Conservation (phyloP, 2,888 invertebrate species). For the Caradrina clavipalpis region DNA sequence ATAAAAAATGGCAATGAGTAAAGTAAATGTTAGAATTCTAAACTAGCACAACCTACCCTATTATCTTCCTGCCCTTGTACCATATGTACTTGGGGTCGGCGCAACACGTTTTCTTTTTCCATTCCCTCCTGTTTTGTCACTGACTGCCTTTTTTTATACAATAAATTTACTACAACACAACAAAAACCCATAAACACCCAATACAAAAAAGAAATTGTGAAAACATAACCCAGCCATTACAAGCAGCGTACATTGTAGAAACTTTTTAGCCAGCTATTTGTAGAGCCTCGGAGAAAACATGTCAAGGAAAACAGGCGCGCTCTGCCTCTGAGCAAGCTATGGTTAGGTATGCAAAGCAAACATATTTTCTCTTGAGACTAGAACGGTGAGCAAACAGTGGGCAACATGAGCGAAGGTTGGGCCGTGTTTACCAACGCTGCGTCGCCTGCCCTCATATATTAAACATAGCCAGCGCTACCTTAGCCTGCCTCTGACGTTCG, state of each 20-base stretch:
- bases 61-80: no score
- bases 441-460: slow-evolving; percentile 90
- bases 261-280: slow-evolving; percentile 73
- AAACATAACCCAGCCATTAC: slow-evolving; percentile 30
- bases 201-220: slow-evolving; percentile 17
- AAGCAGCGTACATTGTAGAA: slow-evolving; percentile 51
- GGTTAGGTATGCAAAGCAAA: slow-evolving; percentile 89
- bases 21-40: no score
- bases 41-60: not conserved
- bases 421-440: slow-evolving; percentile 87
- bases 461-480: slow-evolving; percentile 87
- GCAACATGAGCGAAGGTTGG: slow-evolving; percentile 87
- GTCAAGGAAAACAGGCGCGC: slow-evolving; percentile 84
- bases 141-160: no score
- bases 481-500: slow-evolving; percentile 72
- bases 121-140: no score
- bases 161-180: no score
- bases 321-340: slow-evolving; percentile 77
- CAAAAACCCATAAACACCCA: not conserved
- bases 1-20: not conserved
- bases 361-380: slow-evolving; percentile 90
- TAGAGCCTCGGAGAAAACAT: slow-evolving; percentile 82
- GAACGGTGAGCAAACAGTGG: slow-evolving; percentile 88
- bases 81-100: no score
- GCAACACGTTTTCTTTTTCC: no score